Conservation (phyloP, 2,888 invertebrate genomes). For the Athalia rosae region DNA sequence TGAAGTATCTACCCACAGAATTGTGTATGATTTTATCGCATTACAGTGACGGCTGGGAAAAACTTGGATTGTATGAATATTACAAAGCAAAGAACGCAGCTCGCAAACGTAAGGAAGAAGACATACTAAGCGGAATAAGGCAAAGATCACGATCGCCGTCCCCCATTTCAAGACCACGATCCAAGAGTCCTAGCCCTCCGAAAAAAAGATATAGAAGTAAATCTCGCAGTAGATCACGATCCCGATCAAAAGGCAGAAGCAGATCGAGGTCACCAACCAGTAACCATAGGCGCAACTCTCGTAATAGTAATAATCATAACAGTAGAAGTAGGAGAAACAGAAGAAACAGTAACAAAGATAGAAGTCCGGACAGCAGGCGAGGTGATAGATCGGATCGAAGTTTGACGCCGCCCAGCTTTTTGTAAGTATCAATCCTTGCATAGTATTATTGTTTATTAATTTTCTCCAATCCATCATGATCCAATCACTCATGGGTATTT, state of each 20-base stretch:
- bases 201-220: slow-evolving; percentile 85
- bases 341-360: slow-evolving; percentile 71
- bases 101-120: slow-evolving; percentile 90
- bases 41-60: slow-evolving; percentile 97
- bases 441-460: neutral
- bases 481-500: neutral
- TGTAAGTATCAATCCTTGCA: slow-evolving; percentile 75
- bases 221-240: slow-evolving; percentile 77
- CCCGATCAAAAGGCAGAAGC: slow-evolving; percentile 72
- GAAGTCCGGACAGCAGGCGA: slow-evolving; percentile 68
- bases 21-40: slow-evolving; percentile 40
- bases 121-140: slow-evolving; percentile 82
- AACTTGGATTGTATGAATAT: slow-evolving; percentile 97
- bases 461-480: no score
- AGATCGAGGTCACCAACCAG: slow-evolving; percentile 73
- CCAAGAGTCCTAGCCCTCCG: slow-evolving; percentile 83
- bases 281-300: slow-evolving; percentile 69
- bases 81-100: slow-evolving; percentile 97
- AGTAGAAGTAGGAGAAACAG: slow-evolving; percentile 74
- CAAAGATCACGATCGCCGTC: slow-evolving; percentile 86
- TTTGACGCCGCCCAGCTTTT: slow-evolving; percentile 84
- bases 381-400: slow-evolving; percentile 73
- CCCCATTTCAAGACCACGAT: slow-evolving; percentile 84
- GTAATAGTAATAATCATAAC: slow-evolving; percentile 68
- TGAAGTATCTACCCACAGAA: no score